Conservation (phyloP, 2,888 invertebrate genomes). For the Cephus pygmeus region DNA sequence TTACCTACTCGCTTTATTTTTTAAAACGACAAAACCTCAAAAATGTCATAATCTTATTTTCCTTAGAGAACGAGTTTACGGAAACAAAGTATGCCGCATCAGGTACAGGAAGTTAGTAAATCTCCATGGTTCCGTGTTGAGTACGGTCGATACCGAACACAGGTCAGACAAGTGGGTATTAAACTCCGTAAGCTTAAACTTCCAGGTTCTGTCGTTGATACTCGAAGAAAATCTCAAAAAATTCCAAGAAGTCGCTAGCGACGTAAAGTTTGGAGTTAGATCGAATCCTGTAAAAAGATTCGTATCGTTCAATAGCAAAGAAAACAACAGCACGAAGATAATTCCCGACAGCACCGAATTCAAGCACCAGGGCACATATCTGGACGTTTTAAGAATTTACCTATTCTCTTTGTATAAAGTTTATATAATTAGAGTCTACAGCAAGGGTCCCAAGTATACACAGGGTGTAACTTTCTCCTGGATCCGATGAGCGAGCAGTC, state of each 20-base stretch:
- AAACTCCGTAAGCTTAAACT: constrained; percentile 21
- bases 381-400: not conserved
- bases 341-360: not conserved
- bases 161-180: constrained; percentile 28
- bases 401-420: not conserved
- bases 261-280: constrained; percentile 30
- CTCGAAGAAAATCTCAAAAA: constrained; percentile 24
- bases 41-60: not conserved
- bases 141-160: constrained; percentile 18
- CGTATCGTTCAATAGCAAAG: not conserved
- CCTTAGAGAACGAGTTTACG: not conserved
- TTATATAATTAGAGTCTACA: not conserved
- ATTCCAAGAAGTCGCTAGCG: constrained; percentile 19
- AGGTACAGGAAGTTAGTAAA: constrained; percentile 21
- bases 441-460: not conserved
- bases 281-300: constrained; percentile 31
- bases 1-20: no score
- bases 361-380: not conserved
- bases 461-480: no score
- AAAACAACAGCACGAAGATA: not conserved
- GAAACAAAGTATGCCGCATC: constrained; percentile 4
- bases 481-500: no score
- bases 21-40: no score
- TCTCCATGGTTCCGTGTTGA: constrained; percentile 15
- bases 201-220: constrained; percentile 13